Base-by-base conservation (phyloP, 2,113 vertebrate species). In the Irena cyanogastra region DNA sequence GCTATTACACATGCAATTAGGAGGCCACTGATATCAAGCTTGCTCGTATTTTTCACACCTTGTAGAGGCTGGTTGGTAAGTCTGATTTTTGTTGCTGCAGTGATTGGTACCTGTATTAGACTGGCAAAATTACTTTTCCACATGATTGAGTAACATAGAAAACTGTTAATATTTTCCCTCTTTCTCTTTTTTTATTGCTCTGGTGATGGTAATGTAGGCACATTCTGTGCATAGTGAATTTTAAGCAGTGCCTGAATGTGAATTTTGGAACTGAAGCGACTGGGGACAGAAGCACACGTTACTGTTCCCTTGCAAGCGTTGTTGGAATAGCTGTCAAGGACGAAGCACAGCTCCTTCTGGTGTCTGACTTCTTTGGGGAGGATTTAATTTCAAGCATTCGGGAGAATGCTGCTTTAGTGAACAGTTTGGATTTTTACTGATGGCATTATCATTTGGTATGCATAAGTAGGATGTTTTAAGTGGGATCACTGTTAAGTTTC, bases 391-490 rank as follows among this genome's bases (percentile, higher is more conserved):
- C 66, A 71, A 50, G 81, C 53, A 30, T 90, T 89, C 37, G 39
- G 37, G 77, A 86, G 39, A 45, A 64, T 71, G 74, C 68, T 87
- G 93, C 78, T 91, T 91, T 90, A 61, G 86, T 78, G 94, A 95
- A 52, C 91, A 85, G 87, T 95, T 93, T 6, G 41, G 72, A 68
- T 95, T 94, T 95, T 96, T 89, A 94, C 85, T 94, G 94, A 64
- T 96, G 95, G 82, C 77, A 84, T 94, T 95, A 96, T 97, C 89
- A 93, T 93, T 97, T 97, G 89, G 79, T 96, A 95, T 96, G 93
- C 94, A 79, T 93, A 96, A 95, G 96, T 97, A 95, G 96, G 94
- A 97, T 96, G 97, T 89, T 96, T 89, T 96, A 96, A 96, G 94
- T 97, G 95, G 95, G 95, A 92, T 96, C 79, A 50, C 90, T 94